Base-by-base conservation (phyloP, 2,797 vertebrate genomes). In the Acridotheres tristis region DNA sequence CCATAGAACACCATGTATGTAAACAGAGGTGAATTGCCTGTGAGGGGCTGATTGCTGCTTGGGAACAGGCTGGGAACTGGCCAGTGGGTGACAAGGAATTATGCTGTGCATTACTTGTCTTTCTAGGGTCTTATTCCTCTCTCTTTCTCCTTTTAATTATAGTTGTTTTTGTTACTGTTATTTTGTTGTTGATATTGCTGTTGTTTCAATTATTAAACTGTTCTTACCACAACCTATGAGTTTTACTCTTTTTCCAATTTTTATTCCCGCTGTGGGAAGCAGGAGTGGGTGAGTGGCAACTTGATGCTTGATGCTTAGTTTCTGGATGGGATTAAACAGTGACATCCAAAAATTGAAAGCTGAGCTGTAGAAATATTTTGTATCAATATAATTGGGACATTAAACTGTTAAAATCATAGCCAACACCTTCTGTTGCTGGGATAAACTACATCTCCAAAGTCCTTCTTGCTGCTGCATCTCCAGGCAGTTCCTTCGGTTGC, bases 311-410 rank as follows among this genome's bases (percentile, higher is more conserved):
- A 40, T 53, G 29, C 25, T 84, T 42, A 36, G 6, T 38, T 59
- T 72, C 53, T 66, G 21, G 7, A 66, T 72, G 6, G 13, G 7
- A 36, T 72, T 78, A 42, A 78, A 66, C 13, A 11, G 13, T 22
- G 40, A 36, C 7, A 25, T 40, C 4, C 9, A 40, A 19, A 89
- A 96, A 87, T 78, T 92, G 85, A 96, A 94, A 96, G 51, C 40
- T 83, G 45, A 72, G 65, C 40, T 17, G 22, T 10, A 75, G 43
- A 74, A 95, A 77, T 91, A 87, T 89, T 95, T 93, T 43, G 29
- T 93, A 91, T 72, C 69, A 79, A 81, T 83, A 83, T 43, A 76
- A 45, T 0, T 38, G 29, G 38, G 26, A 73, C 32, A 61, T 11
- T 16, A 45, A 79, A 25, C 27, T 43, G 13, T 30, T 66, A 73